A percentile compares a stretch with the other conserved stretches of the same genome.
These are phyloP conservation scores for Chlorops oryzae DNA, from an alignment of 1,140 invertebrate species.

Conservation along the genomic window DNA sequence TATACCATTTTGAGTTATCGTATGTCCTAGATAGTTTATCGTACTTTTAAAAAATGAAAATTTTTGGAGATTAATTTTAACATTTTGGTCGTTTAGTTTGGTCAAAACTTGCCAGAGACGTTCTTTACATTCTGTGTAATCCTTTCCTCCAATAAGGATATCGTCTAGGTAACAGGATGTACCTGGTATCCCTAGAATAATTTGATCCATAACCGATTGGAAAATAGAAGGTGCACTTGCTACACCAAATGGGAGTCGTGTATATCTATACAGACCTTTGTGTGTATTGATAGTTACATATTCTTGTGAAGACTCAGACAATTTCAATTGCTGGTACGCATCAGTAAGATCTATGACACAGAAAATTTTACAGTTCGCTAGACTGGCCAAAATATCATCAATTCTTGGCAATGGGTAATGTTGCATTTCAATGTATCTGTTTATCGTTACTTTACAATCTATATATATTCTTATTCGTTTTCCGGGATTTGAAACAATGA, in stretches of 20 bases:
- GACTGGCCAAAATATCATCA: slow-evolving; percentile 21
- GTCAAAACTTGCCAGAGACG: neutral
- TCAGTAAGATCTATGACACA: no score
- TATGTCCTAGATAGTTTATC: slow-evolving; percentile 41
- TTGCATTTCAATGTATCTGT: slow-evolving; percentile 16
- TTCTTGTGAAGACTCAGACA: slow-evolving; percentile 27
- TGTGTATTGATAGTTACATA: slow-evolving; percentile 35
- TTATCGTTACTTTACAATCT: slow-evolving; percentile 16
- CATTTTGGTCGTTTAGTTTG: neutral
- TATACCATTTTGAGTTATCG: slow-evolving; percentile 36
- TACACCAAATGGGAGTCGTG: slow-evolving; percentile 33
- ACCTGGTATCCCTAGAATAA: slow-evolving; percentile 15
- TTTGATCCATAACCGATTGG: slow-evolving; percentile 25
- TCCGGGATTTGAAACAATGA: no score
- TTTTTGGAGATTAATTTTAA: slow-evolving; percentile 17
- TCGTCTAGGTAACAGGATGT: slow-evolving; percentile 20
- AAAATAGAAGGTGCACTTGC: slow-evolving; percentile 37
- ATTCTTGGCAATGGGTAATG: slow-evolving; percentile 20
- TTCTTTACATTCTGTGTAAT: neutral
- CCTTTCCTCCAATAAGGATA: no score
- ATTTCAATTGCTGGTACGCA: slow-evolving; percentile 32
- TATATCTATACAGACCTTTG: slow-evolving; percentile 35
- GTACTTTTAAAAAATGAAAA: no score
- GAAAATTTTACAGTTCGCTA: slow-evolving; percentile 21
- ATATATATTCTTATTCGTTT: slow-evolving; percentile 4